Evolutionary conservation across 2,888 invertebrate genomes (phyloP).

Genomic region (Timema cristinae): DNA sequence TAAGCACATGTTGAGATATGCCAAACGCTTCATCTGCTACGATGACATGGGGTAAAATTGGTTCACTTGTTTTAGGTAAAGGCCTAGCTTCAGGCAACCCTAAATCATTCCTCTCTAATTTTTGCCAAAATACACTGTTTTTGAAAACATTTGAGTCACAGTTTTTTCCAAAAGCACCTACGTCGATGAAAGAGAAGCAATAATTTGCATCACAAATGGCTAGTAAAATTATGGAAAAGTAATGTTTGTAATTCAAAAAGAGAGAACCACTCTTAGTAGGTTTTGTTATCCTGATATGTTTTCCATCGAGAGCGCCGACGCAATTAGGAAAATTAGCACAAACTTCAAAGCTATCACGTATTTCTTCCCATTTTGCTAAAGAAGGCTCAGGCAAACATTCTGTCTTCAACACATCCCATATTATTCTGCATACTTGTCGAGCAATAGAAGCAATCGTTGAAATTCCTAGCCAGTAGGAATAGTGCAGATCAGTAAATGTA

Average conservation of each 20-base stretch:
- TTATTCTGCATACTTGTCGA: constrained; percentile 1
- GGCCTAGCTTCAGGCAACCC: background rate
- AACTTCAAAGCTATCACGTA: too few relatives aligned
- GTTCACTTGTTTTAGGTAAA: background rate
- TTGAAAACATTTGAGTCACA: constrained; percentile 8
- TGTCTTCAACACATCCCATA: constrained; percentile 10
- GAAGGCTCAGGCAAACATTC: background rate
- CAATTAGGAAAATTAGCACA: too few relatives aligned
- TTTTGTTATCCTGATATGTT: background rate
- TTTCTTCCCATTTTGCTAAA: background rate
- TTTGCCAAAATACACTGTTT: background rate
- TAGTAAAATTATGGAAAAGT: constrained; percentile 1
- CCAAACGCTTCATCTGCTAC: constrained; percentile 10
- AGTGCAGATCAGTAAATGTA: background rate
- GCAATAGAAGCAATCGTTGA: constrained; percentile 14
- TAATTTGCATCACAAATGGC: constrained; percentile 6
- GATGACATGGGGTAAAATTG: background rate
- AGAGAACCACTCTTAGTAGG: constrained; percentile 8
- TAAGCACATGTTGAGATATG: background rate
- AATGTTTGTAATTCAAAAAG: background rate
- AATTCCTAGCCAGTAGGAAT: constrained; percentile 6
- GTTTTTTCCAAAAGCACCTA: constrained; percentile 4
- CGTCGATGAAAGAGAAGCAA: background rate
- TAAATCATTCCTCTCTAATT: background rate
- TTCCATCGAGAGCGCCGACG: too few relatives aligned